phyloP scores from a whole-genome alignment of 2,888 invertebrate genomes.

The Nasonia oneida region DNA sequence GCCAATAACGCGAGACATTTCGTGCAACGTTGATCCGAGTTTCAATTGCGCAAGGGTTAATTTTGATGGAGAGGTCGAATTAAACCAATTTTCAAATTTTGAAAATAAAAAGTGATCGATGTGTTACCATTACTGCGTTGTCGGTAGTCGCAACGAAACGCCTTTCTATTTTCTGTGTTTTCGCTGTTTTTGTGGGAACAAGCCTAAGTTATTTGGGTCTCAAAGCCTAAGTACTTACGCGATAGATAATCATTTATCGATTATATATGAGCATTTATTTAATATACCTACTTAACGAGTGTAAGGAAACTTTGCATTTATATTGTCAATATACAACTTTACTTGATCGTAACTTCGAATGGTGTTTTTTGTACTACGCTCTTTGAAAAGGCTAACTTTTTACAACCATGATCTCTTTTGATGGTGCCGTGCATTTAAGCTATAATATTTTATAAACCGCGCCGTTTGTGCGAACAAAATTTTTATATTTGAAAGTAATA shows the following conservation, averaged over 20 bases:
- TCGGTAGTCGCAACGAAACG: constrained; percentile 44
- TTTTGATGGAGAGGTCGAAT: constrained; percentile 25
- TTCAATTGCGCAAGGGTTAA: constrained; percentile 20
- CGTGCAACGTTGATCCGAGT: constrained; percentile 20
- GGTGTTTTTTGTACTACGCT: constrained; percentile 47
- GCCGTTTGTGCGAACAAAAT: constrained; percentile 30
- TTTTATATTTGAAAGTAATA: constrained; percentile 26
- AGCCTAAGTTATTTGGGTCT: constrained; percentile 50
- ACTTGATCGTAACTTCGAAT: constrained; percentile 38
- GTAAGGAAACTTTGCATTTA: constrained; percentile 58
- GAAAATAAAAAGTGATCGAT: constrained; percentile 47
- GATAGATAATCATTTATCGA: constrained; percentile 55
- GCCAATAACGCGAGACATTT: neutral
- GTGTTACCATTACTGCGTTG: constrained; percentile 56
- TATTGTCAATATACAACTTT: constrained; percentile 34
- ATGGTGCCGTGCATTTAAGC: constrained; percentile 14
- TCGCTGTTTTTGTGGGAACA: constrained; percentile 40
- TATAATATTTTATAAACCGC: neutral
- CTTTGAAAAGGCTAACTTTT: constrained; percentile 41
- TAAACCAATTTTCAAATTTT: constrained; percentile 32
- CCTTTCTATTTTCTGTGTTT: constrained; percentile 47
- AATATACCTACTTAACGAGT: constrained; percentile 37
- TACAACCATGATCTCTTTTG: constrained; percentile 46
- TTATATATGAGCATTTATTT: constrained; percentile 54
- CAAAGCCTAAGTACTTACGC: constrained; percentile 42